These are phyloP conservation scores for Anarhynchus alexandrinus DNA, from an alignment of 2,113 vertebrate genomes.

Conservation along the genomic window DNA sequence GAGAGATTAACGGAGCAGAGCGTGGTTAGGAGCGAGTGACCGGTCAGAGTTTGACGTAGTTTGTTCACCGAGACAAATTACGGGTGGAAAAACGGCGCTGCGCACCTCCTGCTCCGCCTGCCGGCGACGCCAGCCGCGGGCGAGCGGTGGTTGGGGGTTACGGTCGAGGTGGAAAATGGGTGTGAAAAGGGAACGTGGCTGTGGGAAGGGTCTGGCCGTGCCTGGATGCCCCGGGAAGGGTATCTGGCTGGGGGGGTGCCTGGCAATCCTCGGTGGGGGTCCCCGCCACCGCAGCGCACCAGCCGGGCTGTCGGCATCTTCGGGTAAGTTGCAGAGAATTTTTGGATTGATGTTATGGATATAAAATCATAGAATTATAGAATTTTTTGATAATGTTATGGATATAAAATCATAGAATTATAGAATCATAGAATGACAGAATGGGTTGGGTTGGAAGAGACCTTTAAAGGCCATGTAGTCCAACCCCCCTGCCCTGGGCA, in stretches of 20 bases:
- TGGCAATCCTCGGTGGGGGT: accelerated
- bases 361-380: not conserved
- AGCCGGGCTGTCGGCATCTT: accelerated
- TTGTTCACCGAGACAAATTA: accelerated
- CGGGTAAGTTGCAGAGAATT: not conserved
- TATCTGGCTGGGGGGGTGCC: not conserved
- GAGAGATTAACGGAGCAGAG: accelerated
- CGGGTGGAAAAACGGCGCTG: accelerated
- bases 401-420: too few relatives aligned
- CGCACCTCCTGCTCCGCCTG: too few relatives aligned
- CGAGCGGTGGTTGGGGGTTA: accelerated
- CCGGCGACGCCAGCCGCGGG: too few relatives aligned
- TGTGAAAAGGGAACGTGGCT: not conserved
- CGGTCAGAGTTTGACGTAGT: accelerated
- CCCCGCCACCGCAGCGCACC: accelerated
- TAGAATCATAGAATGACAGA: too few relatives aligned
- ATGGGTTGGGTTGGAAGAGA: not conserved
- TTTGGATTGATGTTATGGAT: accelerated
- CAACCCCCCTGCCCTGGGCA: not conserved
- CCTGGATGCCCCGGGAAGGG: accelerated
- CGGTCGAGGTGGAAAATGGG: accelerated
- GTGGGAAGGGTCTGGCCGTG: not conserved
- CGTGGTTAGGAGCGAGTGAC: too few relatives aligned
- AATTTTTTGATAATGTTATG: accelerated
- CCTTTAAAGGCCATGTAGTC: not conserved